Base-by-base conservation (phyloP, 2,888 invertebrate species). In the Philopedon plagiatum region DNA sequence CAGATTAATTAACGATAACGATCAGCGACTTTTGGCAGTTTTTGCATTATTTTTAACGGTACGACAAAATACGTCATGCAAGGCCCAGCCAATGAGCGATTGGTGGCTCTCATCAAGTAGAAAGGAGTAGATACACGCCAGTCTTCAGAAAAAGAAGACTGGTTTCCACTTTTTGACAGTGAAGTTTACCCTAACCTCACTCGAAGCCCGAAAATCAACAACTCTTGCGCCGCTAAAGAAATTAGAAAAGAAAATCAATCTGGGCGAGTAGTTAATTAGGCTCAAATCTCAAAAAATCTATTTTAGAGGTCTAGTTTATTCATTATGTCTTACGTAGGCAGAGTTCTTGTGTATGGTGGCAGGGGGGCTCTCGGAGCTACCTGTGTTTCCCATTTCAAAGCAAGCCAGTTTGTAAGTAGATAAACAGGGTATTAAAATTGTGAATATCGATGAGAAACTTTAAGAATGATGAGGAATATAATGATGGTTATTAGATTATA, bases 321-420 rank as follows among this genome's bases (percentile, higher is more conserved):
- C 29, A 54, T 29, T 18, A 82, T 83, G 83, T 75, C 81, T 19
- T 75, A 77, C 66, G 71, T 78, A 68, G 92, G 93, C 81, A 91
- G 91, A 82, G 91, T 98, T 76, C 87, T 99, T 72, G 90, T 99
- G 78, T 99, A 98, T 85, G 99, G 99, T 70, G 99, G 98, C 41
- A 93, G 93, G 84, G 99, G 99, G 73, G 98, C 99, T 56, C 89
- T 99, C 64, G 99, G 99, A 51, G 92, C 95, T 1, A 92, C 92
- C 44, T 93, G 95, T 83, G 94, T 99, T 13, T 91, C 92, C 19
- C 91, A 93, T 83, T 97, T 98, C 83, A 98, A 97, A 87, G 88
- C 92, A 1, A 92, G 95, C 67, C 94, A 95, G 85, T 98, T 92
- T 89, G 95, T 95, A 87, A 89, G 91, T 29, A 54, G 1, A 18